Evolutionary conservation across 2,113 vertebrate species (phyloP), one percentile per base, ranked within the genome.

Genomic region (Salvator merianae): DNA sequence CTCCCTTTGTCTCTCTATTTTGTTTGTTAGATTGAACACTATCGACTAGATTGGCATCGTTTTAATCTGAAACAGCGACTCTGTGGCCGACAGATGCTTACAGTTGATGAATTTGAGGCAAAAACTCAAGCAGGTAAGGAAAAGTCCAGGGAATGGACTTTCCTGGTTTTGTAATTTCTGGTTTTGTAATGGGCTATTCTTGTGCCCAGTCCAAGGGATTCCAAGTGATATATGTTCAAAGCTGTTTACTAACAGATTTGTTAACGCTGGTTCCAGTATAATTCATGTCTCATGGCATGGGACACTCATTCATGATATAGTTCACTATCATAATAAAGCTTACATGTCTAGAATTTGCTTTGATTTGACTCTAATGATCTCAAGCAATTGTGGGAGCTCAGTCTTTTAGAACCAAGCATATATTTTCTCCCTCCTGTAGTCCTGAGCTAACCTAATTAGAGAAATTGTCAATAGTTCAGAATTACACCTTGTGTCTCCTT

Each of bases 21-120:
- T 77, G 3, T 53, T 66, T 70, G 73, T 34, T 85, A 99, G 99
- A 96, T 93, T 83, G 98, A 99, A 77, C 99, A 99, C 93, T 99
- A 99, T 91, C 98, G 96, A 47, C 96, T 98, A 0, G 98, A 99
- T 90, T 99, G 98, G 98, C 99, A 99, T 91, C 97, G 97, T 20
- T 99, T 99, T 88, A 99, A 99, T 93, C 93, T 99, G 90, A 98
- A 97, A 91, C 97, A 97, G 43, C 97, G 96, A 73, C 96, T 99
- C 8, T 89, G 90, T 32, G 95, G 97, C 62, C 89, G 86, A 74
- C 90, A 2, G 2, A 50, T 94, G 0, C 90, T 98, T 73, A 95
- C 97, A 0, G 95, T 92, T 14, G 96, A 98, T 78, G 97, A 96
- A 81, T 99, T 99, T 94, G 98, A 99, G 94, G 96, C 90, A 86